phyloP scores from a whole-genome alignment of 2,888 invertebrate species.

The Lasioglossum pauxillum region DNA sequence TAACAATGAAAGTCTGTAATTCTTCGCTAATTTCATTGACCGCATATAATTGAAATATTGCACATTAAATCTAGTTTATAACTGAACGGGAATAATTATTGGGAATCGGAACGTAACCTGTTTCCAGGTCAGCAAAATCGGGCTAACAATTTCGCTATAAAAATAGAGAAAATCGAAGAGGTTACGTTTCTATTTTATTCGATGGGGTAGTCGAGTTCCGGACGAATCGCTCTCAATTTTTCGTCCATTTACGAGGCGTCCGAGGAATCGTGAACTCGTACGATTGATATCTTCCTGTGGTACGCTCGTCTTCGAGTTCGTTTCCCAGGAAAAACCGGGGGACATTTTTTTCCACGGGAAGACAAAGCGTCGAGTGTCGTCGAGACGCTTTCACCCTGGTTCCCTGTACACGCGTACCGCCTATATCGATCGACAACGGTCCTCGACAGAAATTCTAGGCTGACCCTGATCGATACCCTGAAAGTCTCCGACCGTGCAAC shows the following conservation, averaged over 20 bases:
- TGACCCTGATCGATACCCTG: constrained; percentile 65
- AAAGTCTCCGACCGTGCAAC: constrained; percentile 38
- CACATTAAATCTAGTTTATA: no score
- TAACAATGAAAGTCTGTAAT: no score
- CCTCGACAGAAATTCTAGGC: constrained; percentile 59
- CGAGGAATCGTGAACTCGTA: background rate
- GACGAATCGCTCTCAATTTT: background rate
- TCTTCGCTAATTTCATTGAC: no score
- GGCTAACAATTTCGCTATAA: background rate
- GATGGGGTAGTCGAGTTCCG: background rate
- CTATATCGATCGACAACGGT: constrained; percentile 14
- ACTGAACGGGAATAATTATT: no score
- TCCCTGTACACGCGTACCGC: constrained; percentile 4
- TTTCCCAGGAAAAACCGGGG: background rate
- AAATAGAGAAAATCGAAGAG: background rate
- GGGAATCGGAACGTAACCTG: no score
- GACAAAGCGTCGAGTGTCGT: constrained; percentile 32
- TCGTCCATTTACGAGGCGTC: constrained; percentile 14
- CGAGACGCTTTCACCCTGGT: constrained; percentile 43
- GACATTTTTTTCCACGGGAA: constrained; percentile 6
- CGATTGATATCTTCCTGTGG: background rate
- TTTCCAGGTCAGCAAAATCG: no score
- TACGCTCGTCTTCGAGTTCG: constrained; percentile 8
- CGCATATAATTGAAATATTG: no score
- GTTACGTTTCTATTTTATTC: background rate